Percentiles rank a stretch among this genome's conserved stretches.
phyloP scores from a whole-genome alignment of 2,797 vertebrate species.

The Centropyge bicolor region DNA sequence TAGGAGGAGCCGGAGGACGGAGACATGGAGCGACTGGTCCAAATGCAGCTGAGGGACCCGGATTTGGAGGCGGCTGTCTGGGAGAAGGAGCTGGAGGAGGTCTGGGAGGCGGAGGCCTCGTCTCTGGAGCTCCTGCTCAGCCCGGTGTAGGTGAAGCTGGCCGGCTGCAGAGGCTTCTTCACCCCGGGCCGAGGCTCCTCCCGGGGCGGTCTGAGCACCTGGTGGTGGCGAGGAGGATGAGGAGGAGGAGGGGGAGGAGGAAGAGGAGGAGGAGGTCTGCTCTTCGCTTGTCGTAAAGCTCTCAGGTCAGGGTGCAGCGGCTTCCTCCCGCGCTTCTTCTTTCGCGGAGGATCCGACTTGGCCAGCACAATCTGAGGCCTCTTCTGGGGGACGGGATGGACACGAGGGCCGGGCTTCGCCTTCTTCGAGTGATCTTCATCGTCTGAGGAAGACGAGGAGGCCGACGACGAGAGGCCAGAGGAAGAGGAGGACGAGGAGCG shows the following conservation, averaged over 20 bases:
- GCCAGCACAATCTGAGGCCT: slow-evolving; percentile 92
- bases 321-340: slow-evolving; percentile 92
- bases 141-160: slow-evolving; percentile 85
- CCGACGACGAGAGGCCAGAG: slow-evolving; percentile 68
- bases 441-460: slow-evolving; percentile 88
- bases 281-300: slow-evolving; percentile 83
- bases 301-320: slow-evolving; percentile 91
- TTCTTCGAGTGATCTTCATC: slow-evolving; percentile 90
- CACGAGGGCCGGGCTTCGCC: slow-evolving; percentile 85
- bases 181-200: slow-evolving; percentile 69
- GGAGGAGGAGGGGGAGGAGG: slow-evolving; percentile 4
- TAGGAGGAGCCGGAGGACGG: slow-evolving; percentile 55
- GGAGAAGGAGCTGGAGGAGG: slow-evolving; percentile 67
- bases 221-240: slow-evolving; percentile 76
- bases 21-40: slow-evolving; percentile 63
- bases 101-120: slow-evolving; percentile 54
- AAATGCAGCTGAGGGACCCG: slow-evolving; percentile 58
- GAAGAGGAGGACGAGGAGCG: slow-evolving; percentile 78
- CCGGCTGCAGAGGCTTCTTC: slow-evolving; percentile 85
- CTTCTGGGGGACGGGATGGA: slow-evolving; percentile 90
- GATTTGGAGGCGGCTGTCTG: slow-evolving; percentile 57
- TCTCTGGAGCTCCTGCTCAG: slow-evolving; percentile 70
- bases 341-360: slow-evolving; percentile 85
- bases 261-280: slow-evolving; percentile 42
- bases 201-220: slow-evolving; percentile 81